Base-by-base conservation (phyloP, 1,140 invertebrate species). In the Polypedilum pembai region DNA sequence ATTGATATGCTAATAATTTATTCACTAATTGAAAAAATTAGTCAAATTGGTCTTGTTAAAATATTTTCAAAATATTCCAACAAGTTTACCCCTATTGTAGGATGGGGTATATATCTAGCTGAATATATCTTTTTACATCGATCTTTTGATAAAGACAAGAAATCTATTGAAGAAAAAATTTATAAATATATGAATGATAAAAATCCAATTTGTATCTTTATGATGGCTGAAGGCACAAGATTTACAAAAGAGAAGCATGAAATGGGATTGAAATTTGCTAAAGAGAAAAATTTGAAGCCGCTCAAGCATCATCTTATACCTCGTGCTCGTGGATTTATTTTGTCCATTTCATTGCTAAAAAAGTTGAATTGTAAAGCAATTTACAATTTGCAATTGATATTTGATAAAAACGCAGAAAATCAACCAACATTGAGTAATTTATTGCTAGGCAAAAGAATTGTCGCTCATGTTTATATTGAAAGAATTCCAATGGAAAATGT, bases 231-330 rank as follows among this genome's bases (percentile, higher is more conserved):
- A 69, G 65, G 65, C 3, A 69, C 65, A 20, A 18, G 65, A 20
- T 69, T 69, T 20, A 69, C 65, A 7, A 69, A 69, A 69, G 65
- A 18, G 1, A 69, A 69, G 20, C 65, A 69, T 20, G 65, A 69
- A 8, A 21, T 18, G 7, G 20, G 17, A 20, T 20, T 69, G 8
- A 69, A 69, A 18, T 69, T 69, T 69, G 65, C 65, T 7, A 69
- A 69, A 69, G 65, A 69, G 17, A 69, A 69, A 10, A 21, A 21
- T 10, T 8, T 69, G 20, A 18, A 69, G 10, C 17, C 65, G 20
- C 18, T 69, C 7, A 69, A 69, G 20, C 65, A 69, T 20, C 65
- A 69, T 18, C 17, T 69, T 0, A 69, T 69, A 69, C 65, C 65
- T 5, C 3, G 65, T 8, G 15, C 65, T 20, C 17, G 18, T 1